Base-by-base conservation (phyloP, 92 coral and sea anemone species). In the Meandrina meandrites region DNA sequence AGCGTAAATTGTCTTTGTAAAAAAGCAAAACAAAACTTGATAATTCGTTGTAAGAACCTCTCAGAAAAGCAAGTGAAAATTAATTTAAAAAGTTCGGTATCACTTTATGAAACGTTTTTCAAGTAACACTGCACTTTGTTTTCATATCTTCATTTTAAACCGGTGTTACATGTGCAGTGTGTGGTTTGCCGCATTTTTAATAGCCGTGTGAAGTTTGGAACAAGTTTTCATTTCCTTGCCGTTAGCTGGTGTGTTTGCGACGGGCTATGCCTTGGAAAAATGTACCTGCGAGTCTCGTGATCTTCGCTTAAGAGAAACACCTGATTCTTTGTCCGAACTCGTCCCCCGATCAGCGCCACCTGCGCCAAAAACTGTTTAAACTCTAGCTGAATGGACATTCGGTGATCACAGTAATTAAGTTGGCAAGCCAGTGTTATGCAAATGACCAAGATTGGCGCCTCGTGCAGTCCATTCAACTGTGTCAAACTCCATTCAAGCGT, bases 381-480 rank as follows among this genome's bases (percentile, higher is more conserved):
- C 57, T 85, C 11, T 5, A 28, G 64, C 60, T 85, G 76, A 85
- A 85, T 85, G 51, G 88, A 64, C 64, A 85, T 53, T 85, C 76
- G 78, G 74, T 76, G 81, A 27, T 71, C n/a, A n/a, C n/a, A 28
- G 66, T 78, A 67, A 80, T 80, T 86, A 79, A 86, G 57, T 80
- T 79, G 76, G 58, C n/a, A 22, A 24, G 28, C 75, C 85, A 86
- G 40, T 79, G 89, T 79, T 79, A 86, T 86, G 89, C 85, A 79
- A 86, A 86, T 86, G 27, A 50, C 15, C 72, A 15, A 70, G 76
- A 30, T 72, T 67, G 89, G 78, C 78, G 89, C 89, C 89, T 78
- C 89, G 89, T 86, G 89, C 85, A 16, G 31, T 18, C 79, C 76
- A 85, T 85, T 85, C 82, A 85, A 51, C 85, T 86, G 85, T 78